Evolutionary conservation across 2,113 vertebrate species (phyloP).

Genomic region (Pseudois nayaur): DNA sequence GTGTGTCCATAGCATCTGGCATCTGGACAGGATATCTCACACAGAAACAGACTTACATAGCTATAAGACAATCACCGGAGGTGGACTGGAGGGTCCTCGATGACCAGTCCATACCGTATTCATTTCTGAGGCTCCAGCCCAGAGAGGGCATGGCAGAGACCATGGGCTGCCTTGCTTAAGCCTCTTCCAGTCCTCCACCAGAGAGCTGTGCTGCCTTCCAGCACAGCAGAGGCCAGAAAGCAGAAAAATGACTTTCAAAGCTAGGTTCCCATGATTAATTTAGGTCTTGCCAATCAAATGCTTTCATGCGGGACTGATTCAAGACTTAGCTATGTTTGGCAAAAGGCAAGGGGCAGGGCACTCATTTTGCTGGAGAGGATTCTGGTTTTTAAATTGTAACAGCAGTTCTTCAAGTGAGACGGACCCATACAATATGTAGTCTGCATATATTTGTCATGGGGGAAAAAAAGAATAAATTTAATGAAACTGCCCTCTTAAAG

Average conservation of each 20-base stretch:
- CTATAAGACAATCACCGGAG: neutral
- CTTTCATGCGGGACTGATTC: neutral
- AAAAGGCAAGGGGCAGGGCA: neutral
- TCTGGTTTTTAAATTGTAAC: neutral
- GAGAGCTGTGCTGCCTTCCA: neutral
- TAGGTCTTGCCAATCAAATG: neutral
- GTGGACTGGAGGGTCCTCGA: neutral
- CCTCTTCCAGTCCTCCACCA: neutral
- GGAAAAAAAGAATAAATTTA: neutral
- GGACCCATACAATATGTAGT: no score
- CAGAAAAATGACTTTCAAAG: neutral
- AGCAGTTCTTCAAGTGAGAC: neutral
- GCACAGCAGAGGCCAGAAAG: neutral
- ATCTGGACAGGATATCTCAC: neutral
- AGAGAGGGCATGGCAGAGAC: neutral
- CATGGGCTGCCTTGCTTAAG: neutral
- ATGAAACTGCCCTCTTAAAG: neutral
- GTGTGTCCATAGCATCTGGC: neutral
- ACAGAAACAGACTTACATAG: neutral
- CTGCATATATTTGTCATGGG: neutral
- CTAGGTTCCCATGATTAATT: neutral
- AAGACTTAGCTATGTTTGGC: neutral
- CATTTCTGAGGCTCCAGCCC: neutral
- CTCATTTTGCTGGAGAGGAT: neutral
- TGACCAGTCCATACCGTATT: neutral